Percentiles rank a stretch among this genome's conserved stretches.
Conservation (phyloP, 2,888 invertebrate species). For the Lasiommata megera region DNA sequence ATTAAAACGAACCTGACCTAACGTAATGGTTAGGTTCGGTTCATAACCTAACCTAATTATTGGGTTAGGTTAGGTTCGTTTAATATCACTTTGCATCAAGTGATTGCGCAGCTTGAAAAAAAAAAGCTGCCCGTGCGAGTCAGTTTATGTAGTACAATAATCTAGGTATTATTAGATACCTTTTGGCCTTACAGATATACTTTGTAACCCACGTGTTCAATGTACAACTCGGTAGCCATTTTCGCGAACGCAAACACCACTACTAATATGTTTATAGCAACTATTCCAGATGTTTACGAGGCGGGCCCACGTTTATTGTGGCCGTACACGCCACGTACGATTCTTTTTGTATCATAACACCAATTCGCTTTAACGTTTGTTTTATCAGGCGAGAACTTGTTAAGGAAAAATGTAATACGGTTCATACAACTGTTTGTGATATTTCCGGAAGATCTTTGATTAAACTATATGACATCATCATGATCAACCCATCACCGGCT, state of each 20-base stretch:
- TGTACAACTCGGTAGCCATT: conserved; percentile 2
- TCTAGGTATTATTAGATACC: neutral
- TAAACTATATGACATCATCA: no score
- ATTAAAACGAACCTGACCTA: no score
- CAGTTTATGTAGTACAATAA: neutral
- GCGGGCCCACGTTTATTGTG: conserved; percentile 49
- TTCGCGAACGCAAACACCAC: conserved; percentile 27
- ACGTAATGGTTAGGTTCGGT: no score
- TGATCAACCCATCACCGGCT: no score
- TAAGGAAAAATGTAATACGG: conserved; percentile 3
- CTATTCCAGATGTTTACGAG: conserved; percentile 58
- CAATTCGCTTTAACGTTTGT: conserved; percentile 7
- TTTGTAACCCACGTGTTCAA: neutral
- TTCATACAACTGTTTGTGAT: neutral
- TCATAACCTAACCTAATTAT: no score
- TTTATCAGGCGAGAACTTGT: conserved; percentile 5
- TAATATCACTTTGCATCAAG: no score
- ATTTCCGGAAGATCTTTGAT: no score
- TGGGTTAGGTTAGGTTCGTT: no score
- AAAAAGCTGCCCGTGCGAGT: no score
- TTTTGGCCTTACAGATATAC: neutral
- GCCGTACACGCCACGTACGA: conserved; percentile 44
- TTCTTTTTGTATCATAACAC: conserved; percentile 14
- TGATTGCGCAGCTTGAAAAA: no score
- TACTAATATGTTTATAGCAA: conserved; percentile 61